Evolutionary conservation across 2,888 invertebrate genomes (phyloP), one percentile per base, ranked within the genome.

Genomic region (Melinaea menophilus): DNA sequence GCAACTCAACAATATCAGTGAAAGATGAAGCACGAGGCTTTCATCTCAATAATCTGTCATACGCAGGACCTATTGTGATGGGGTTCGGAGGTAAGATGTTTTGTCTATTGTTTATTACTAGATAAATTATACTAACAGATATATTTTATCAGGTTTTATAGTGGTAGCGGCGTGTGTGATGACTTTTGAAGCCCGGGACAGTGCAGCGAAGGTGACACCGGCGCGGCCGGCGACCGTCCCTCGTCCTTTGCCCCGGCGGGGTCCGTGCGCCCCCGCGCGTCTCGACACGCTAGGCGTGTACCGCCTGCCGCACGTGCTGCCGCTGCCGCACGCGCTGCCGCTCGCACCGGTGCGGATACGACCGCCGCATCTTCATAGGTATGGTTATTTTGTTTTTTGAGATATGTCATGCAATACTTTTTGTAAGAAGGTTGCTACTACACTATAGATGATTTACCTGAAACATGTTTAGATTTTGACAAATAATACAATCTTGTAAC

Each of bases 11-110:
- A 0, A 92, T 96, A 56, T 93, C 93, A 41, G 94, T 96, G 34
- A 95, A 95, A 85, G 95, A 96, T 77, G 95, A 96, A 80, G 94
- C 95, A 5, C 92, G 95, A 51, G 95, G 95, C 13, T 95, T 96
- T 80, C 96, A 97, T 79, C 92, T 97, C 69, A 96, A 96, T 85
- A 97, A 97, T 80, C 92, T 98, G 60, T 96, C 97, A 0, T 99
- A 98, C 82, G 96, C 97, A n/a, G 99, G 99, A 0, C 99, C 99
- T 2, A 96, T 98, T 70, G 95, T 99, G 60, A 99, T 99, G 98
- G 99, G 99, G 41, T 95, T 98, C 67, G 98, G 99, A 85, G 97
- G 97, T 94, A 9, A 41, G 41, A 2, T 2, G 7, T 9, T 0
- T 41, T 41, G 7, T 41, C 41, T 9, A 41, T 41, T 41, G 9